Percentiles rank a stretch among this genome's conserved stretches.
These are phyloP conservation scores for Austrolebias charrua DNA, from an alignment of 2,797 vertebrate genomes.

Conservation along the genomic window DNA sequence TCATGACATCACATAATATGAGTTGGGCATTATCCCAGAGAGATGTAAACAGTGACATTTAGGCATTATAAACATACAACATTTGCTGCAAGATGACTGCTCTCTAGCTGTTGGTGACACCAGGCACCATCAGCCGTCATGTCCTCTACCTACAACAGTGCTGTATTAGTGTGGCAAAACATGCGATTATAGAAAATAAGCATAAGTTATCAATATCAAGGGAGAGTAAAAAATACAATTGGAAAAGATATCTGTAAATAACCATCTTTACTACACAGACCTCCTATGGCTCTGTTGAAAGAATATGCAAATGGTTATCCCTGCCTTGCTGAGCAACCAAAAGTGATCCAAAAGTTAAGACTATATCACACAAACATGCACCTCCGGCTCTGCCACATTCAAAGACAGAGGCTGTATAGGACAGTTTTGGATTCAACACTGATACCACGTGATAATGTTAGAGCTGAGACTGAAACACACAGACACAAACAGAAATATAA, in stretches of 20 bases:
- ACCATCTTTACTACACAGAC: constrained; percentile 78
- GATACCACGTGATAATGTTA: constrained; percentile 75
- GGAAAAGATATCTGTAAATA: constrained; percentile 77
- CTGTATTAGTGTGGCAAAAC: constrained; percentile 80
- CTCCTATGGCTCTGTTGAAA: constrained; percentile 79
- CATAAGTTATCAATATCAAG: constrained; percentile 75
- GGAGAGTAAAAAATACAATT: constrained; percentile 76
- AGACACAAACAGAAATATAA: constrained; percentile 71
- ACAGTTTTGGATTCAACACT: constrained; percentile 78
- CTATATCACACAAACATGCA: constrained; percentile 77
- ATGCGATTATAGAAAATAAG: constrained; percentile 80
- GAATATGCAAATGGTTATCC: constrained; percentile 75
- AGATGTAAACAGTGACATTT: constrained; percentile 79
- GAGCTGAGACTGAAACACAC: constrained; percentile 73
- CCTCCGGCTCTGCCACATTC: constrained; percentile 78
- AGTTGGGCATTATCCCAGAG: constrained; percentile 68
- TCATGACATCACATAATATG: constrained; percentile 72
- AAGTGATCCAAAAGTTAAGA: constrained; percentile 74
- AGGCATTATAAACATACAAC: constrained; percentile 73
- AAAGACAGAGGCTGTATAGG: constrained; percentile 76
- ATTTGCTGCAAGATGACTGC: constrained; percentile 72
- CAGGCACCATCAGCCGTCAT: constrained; percentile 64
- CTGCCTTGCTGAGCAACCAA: constrained; percentile 74
- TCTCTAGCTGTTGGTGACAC: constrained; percentile 62
- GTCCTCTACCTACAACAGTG: constrained; percentile 76